Conservation (phyloP, 2,888 invertebrate species). For the Morpho achilles region DNA sequence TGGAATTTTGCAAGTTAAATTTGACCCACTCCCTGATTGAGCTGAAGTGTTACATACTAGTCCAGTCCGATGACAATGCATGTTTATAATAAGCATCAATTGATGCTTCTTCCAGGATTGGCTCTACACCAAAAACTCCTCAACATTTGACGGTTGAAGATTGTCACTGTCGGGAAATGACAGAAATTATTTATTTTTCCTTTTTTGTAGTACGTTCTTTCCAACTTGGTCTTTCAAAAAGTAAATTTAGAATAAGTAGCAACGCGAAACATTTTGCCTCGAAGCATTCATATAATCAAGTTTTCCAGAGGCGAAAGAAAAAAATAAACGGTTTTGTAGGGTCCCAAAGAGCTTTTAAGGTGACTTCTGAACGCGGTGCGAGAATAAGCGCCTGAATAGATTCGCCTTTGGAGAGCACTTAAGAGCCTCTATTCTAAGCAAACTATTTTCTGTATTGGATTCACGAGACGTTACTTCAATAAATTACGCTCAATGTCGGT, state of each 20-base stretch:
- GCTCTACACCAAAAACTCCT: no score
- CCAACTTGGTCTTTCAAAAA: no score
- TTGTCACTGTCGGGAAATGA: no score
- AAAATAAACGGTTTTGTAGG: constrained; percentile 35
- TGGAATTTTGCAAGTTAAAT: no score
- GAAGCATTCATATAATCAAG: constrained; percentile 26
- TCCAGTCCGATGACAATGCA: no score
- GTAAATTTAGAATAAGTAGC: not conserved
- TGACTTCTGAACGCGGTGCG: constrained; percentile 32
- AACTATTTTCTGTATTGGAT: constrained; percentile 18
- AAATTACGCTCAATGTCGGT: not conserved
- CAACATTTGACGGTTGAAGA: no score
- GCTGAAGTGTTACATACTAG: no score
- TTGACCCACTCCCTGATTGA: no score
- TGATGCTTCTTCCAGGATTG: no score
- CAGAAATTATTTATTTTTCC: no score
- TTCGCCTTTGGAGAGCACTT: constrained; percentile 36
- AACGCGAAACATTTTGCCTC: constrained; percentile 4
- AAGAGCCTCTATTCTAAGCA: constrained; percentile 30
- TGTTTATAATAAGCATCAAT: no score
- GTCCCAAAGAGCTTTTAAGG: constrained; percentile 39
- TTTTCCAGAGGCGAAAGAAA: constrained; percentile 27
- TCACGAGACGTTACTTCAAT: constrained; percentile 7
- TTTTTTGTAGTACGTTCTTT: no score
- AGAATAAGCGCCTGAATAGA: constrained; percentile 40